Evolutionary conservation across 2,113 vertebrate species (phyloP).

Genomic region (Microcebus griseorufus): DNA sequence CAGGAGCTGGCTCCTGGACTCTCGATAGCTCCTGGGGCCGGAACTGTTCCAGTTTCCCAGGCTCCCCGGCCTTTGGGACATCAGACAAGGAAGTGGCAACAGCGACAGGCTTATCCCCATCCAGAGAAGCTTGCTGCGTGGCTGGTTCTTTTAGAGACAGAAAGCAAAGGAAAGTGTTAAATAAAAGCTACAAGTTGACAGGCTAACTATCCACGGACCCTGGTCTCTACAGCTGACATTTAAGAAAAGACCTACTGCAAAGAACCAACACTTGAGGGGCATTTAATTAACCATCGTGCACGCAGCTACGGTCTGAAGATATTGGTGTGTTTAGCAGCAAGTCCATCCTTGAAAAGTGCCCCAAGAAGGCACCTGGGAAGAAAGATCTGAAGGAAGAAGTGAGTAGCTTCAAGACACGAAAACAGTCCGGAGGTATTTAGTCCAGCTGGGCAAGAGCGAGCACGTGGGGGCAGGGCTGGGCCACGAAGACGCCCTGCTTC

Average conservation of each 20-base stretch:
- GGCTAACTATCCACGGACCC: neutral
- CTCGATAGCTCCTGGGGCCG: constrained; percentile 86
- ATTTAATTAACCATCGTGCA: neutral
- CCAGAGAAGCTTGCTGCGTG: constrained; percentile 81
- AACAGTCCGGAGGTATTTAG: neutral
- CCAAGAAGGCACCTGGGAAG: neutral
- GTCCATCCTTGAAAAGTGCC: neutral
- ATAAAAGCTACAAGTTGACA: neutral
- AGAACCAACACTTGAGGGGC: neutral
- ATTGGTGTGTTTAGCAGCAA: neutral
- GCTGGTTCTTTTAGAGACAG: constrained; percentile 79
- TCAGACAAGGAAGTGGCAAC: constrained; percentile 86
- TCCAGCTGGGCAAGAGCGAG: neutral
- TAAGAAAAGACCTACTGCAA: neutral
- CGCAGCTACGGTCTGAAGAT: accelerated
- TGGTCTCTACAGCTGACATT: neutral
- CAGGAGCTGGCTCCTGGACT: constrained; percentile 85
- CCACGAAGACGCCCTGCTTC: neutral
- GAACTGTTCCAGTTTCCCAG: constrained; percentile 86
- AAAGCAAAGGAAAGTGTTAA: neutral
- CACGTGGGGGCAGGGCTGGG: neutral
- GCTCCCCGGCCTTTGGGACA: constrained; percentile 75
- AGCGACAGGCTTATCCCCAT: constrained; percentile 86
- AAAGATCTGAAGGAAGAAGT: neutral
- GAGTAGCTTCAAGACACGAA: neutral